Evolutionary conservation across 2,888 invertebrate species (phyloP).

Genomic region (Charanyca ferruginea): DNA sequence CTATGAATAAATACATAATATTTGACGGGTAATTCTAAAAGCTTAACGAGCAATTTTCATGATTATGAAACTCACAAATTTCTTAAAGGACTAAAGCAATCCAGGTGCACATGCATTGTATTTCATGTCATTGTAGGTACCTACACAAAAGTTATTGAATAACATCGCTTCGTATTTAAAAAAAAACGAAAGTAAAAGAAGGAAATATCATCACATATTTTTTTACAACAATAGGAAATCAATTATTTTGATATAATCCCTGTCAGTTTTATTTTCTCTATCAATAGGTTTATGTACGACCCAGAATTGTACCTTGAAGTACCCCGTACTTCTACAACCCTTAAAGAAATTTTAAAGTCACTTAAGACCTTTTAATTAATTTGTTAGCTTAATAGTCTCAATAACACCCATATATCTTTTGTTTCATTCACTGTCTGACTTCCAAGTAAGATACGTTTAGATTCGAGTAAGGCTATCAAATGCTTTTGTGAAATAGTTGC

Average conservation of each 20-base stretch:
- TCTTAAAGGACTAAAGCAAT: slow-evolving; percentile 9
- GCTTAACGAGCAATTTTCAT: slow-evolving; percentile 36
- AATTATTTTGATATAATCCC: background rate
- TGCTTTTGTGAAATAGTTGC: slow-evolving; percentile 43
- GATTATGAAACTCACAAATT: slow-evolving; percentile 20
- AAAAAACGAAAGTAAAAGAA: slow-evolving; percentile 6
- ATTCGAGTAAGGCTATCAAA: slow-evolving; percentile 44
- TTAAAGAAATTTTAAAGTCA: no score
- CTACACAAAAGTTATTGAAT: slow-evolving; percentile 15
- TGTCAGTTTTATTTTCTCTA: background rate
- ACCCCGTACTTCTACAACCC: background rate
- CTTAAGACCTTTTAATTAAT: background rate
- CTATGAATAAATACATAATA: slow-evolving; percentile 60
- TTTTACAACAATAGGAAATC: background rate
- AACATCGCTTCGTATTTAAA: background rate
- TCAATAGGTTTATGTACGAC: background rate
- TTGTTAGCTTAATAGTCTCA: background rate
- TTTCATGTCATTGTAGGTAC: no score
- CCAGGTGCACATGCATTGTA: background rate
- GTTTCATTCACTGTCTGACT: slow-evolving; percentile 29
- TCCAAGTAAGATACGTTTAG: slow-evolving; percentile 23
- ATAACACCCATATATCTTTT: slow-evolving; percentile 15
- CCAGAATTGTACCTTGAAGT: slow-evolving; percentile 12
- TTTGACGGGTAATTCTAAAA: slow-evolving; percentile 52
- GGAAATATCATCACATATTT: slow-evolving; percentile 10